Evolutionary conservation across 2,797 vertebrate species (phyloP).

Genomic region (Lepidocolaptes lacrymiger): DNA sequence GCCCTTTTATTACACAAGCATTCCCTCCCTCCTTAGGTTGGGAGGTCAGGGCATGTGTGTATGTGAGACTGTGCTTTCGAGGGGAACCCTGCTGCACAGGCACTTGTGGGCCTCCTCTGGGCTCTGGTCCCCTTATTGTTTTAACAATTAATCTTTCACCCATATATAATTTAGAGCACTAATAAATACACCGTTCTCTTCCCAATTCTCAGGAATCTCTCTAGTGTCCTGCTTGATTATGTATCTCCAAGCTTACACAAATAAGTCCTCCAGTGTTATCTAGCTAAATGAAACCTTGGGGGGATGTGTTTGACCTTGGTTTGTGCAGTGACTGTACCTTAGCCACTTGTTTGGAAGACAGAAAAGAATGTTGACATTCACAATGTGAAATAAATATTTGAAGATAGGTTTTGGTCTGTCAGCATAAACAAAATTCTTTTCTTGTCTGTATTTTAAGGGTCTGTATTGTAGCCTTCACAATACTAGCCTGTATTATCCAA

Average conservation of each 20-base stretch:
- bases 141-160: slow-evolving; percentile 18
- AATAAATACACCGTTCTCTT: background rate
- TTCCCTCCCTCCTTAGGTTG: background rate
- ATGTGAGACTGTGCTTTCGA: background rate
- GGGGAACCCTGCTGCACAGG: background rate
- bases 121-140: slow-evolving; percentile 6
- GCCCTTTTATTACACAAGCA: background rate
- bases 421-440: slow-evolving; percentile 44
- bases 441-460: background rate
- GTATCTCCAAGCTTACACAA: background rate
- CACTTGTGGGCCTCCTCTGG: background rate
- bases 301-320: slow-evolving; percentile 43
- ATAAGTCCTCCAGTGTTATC: background rate
- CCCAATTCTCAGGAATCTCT: background rate
- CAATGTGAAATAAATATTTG: slow-evolving; percentile 55
- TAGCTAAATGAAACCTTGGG: background rate
- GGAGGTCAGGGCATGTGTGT: background rate
- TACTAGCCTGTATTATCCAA: background rate
- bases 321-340: slow-evolving; percentile 20
- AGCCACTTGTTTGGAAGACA: slow-evolving; percentile 31
- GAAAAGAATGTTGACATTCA: slow-evolving; percentile 40
- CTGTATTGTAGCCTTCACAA: slow-evolving; percentile 13
- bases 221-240: background rate
- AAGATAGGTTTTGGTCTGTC: slow-evolving; percentile 47
- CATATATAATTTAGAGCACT: background rate